Base-by-base conservation (phyloP, 2,888 invertebrate species). In the Saturnia pavonia region DNA sequence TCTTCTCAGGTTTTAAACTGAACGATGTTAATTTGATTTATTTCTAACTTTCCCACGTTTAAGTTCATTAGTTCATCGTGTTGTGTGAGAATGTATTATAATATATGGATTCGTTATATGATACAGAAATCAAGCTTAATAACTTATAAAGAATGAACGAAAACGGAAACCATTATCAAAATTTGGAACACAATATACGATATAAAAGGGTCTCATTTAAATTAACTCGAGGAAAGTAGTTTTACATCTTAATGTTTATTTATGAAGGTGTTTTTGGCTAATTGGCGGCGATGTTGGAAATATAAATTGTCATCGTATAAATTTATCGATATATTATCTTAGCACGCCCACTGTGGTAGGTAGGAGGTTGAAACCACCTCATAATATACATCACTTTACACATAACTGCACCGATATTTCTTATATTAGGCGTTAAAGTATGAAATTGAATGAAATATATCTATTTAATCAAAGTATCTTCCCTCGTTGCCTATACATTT, bases 191-290 rank as follows among this genome's bases (percentile, higher is more conserved):
- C 70, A 70, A 54, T 70, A 67, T 65, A 40, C 25, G n/a, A 67
- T 25, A 70, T 65, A 67, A 66, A 70, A 67, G 67, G 67, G 48
- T 25, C 54, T 43, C 19, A 70, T 70, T 40, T 66, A 67, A 67
- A 70, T 70, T 67, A 67, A 69, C 42, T 42, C 42, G 70, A 57
- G n/a, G 68, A 70, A 70, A 67, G 67, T 42, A 14, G 70, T 40
- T 27, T 34, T 42, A 70, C 66, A 65, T 40, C 12, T 65, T 65
- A 40, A 65, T 65, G 65, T 65, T 40, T 65, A 65, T 65, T 65
- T 65, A 65, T 65, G 65, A 65, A 65, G 65, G 40, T 40, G 65
- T 65, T 65, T 34, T 40, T 65, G 65, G 40, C 65, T 65, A 65
- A 65, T 65, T 65, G 40, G 65, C n/a, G 57, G 19, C 14, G 14